phyloP scores from a whole-genome alignment of 2,113 vertebrate species.

The Danio rerio region DNA sequence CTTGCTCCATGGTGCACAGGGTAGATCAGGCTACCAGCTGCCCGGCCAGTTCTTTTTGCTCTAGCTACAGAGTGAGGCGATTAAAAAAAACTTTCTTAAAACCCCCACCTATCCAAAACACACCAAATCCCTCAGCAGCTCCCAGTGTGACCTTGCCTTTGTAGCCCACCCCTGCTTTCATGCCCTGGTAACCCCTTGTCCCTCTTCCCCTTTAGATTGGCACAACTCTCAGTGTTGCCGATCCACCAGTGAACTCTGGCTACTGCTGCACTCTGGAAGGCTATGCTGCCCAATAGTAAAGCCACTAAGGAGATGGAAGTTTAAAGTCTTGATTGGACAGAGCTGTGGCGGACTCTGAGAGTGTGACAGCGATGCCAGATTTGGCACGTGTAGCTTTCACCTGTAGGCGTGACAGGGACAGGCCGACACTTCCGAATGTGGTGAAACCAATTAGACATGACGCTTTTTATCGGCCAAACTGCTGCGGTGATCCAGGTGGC shows the following conservation, averaged over 20 bases:
- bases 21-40: constrained; percentile 66
- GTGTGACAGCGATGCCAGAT: constrained; percentile 47
- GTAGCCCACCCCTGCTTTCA: constrained; percentile 44
- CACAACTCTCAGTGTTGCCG: constrained; percentile 47
- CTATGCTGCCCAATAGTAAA: constrained; percentile 32
- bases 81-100: constrained; percentile 49
- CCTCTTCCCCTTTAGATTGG: constrained; percentile 45
- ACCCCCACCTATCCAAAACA: constrained; percentile 49
- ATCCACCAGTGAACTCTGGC: constrained; percentile 50
- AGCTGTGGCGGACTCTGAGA: constrained; percentile 24
- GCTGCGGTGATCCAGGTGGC: constrained; percentile 41
- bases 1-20: constrained; percentile 67
- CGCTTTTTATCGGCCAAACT: constrained; percentile 56
- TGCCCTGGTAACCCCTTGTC: constrained; percentile 48
- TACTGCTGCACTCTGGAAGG: constrained; percentile 40
- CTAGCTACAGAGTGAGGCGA: constrained; percentile 54
- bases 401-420: constrained; percentile 41
- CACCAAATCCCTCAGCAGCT: constrained; percentile 49
- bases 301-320: constrained; percentile 36
- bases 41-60: constrained; percentile 58
- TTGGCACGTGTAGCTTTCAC: constrained; percentile 53
- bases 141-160: constrained; percentile 47
- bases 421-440: constrained; percentile 33
- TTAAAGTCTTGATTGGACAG: constrained; percentile 44
- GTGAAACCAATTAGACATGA: constrained; percentile 51